phyloP scores from a whole-genome alignment of 1,140 invertebrate genomes.

The Lethrus apterus region DNA sequence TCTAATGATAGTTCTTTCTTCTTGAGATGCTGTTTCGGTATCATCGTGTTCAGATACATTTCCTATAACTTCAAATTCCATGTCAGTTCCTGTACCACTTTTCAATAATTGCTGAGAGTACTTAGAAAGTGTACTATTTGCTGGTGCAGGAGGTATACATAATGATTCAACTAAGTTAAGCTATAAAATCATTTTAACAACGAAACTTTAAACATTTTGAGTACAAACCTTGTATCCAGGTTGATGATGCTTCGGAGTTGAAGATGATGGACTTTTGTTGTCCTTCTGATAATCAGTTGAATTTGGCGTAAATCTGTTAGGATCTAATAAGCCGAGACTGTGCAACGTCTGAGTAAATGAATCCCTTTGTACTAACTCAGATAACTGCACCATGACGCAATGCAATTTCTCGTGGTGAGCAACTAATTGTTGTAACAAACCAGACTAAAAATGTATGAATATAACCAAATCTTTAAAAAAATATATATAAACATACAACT shows the following conservation, averaged over 20 bases:
- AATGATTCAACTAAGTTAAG: conserved; percentile 54
- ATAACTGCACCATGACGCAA: conserved; percentile 42
- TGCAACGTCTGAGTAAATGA: conserved; percentile 52
- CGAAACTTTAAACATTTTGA: background rate
- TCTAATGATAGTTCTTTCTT: conserved; percentile 38
- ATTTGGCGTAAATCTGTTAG: conserved; percentile 10
- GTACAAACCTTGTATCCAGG: conserved; percentile 19
- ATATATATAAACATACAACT: conserved; percentile 47
- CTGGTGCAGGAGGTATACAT: conserved; percentile 51
- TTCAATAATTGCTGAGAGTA: conserved; percentile 49
- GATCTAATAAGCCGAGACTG: conserved; percentile 46
- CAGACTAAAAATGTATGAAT: conserved; percentile 10
- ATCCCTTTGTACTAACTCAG: conserved; percentile 52
- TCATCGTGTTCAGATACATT: conserved; percentile 14
- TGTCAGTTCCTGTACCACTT: conserved; percentile 49
- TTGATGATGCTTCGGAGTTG: conserved; percentile 23
- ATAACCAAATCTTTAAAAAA: background rate
- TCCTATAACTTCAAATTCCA: conserved; percentile 55
- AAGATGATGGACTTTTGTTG: conserved; percentile 12
- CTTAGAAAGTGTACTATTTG: conserved; percentile 50
- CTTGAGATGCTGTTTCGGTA: conserved; percentile 10
- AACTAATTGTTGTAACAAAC: conserved; percentile 44
- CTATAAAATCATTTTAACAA: conserved; percentile 39
- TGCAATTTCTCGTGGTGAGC: conserved; percentile 44
- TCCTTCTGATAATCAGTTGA: conserved; percentile 18